Conservation (phyloP, 2,888 invertebrate genomes). For the Erebia palarica region DNA sequence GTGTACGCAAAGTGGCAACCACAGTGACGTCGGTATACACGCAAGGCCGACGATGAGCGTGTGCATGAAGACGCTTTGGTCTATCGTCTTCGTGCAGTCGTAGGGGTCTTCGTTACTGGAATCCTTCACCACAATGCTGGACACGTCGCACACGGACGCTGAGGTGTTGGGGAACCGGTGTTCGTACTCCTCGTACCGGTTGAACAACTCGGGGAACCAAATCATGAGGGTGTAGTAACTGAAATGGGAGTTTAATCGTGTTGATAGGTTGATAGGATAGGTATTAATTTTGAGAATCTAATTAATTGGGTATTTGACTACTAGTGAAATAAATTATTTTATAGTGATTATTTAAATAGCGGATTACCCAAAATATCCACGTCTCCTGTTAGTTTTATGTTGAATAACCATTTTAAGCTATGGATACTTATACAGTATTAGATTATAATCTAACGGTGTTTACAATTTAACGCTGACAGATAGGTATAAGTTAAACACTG, state of each 20-base stretch:
- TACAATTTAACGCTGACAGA: too few relatives aligned
- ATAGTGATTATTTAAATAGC: too few relatives aligned
- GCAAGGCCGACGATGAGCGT: constrained; percentile 91
- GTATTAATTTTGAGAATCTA: too few relatives aligned
- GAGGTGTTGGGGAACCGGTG: constrained; percentile 84
- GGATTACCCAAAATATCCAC: too few relatives aligned
- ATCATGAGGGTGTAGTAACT: constrained; percentile 96
- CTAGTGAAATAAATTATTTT: too few relatives aligned
- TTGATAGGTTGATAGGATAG: neutral
- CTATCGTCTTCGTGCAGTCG: constrained; percentile 85
- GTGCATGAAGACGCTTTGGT: constrained; percentile 87
- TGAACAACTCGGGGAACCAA: constrained; percentile 95
- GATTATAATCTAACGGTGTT: too few relatives aligned
- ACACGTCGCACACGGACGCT: constrained; percentile 90
- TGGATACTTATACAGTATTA: too few relatives aligned
- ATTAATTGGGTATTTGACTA: too few relatives aligned
- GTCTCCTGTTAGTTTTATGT: too few relatives aligned
- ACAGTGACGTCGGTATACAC: constrained; percentile 90
- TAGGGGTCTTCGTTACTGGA: constrained; percentile 71
- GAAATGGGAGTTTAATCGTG: constrained; percentile 33
- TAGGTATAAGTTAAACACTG: too few relatives aligned
- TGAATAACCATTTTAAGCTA: too few relatives aligned
- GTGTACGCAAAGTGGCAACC: constrained; percentile 90
- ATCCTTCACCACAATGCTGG: constrained; percentile 83
- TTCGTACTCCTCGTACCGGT: constrained; percentile 90